Base-by-base conservation (phyloP, 2,797 vertebrate genomes). In the Tadarida brasiliensis region DNA sequence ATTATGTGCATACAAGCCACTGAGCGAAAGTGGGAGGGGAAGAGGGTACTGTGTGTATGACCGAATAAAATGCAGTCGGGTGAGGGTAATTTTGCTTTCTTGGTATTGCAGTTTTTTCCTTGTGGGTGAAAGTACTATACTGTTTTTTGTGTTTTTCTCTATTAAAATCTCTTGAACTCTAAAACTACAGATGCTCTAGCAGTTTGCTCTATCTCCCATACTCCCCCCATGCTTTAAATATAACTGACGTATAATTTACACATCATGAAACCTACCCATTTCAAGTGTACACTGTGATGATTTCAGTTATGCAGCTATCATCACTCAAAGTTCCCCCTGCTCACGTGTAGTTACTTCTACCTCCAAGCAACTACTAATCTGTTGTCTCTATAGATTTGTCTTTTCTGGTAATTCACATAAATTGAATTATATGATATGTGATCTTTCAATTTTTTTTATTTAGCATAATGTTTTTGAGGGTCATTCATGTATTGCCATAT, bases 361-460 rank as follows among this genome's bases (percentile, higher is more conserved):
- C 30, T 19, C 7, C 20, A n/a, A 4, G 7, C 7, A 73, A n/a
- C 17, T 33, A 26, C 24, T 70, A 57, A 84, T 22, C 5, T 76
- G 17, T 26, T 49, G 35, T 81, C 54, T 59, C 77, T 63, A 28
- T 35, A 70, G 51, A 87, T 7, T 90, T 73, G 67, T n/a, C 33
- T 77, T 80, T 95, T 35, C 70, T 77, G 65, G 81, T 86, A 87
- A 65, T 88, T 91, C 47, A 91, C 28, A 63, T 28, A 59, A 93
- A 44, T 87, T 59, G 54, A 87, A 89, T 56, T 20, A 67, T 33
- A 35, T 39, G 22, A 8, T 14, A 78, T 33, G 12, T 39, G 19
- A n/a, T 11, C 20, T 90, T 95, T 70, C 59, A 14, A 44, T 5
- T 44, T 7, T 7, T 44, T 44, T 44, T 44, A 44, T 7, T 54